These are phyloP conservation scores for Nestor notabilis DNA, from an alignment of 2,113 vertebrate species.

Conservation along the genomic window DNA sequence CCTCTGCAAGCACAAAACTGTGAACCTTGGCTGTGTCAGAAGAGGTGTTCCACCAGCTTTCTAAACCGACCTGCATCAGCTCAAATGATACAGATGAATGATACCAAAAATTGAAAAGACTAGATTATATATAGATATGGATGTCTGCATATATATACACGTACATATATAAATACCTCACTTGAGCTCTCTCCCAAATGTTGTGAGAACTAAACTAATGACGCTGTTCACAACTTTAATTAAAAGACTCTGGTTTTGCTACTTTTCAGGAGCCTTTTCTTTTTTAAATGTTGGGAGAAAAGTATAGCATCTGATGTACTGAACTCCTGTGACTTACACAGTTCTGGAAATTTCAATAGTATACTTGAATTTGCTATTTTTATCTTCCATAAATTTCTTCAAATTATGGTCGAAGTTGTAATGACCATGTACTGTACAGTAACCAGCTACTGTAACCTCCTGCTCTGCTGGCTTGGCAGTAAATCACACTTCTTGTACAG, in stretches of 20 bases:
- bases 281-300: background rate
- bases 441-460: background rate
- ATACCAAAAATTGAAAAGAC: background rate
- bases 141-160: too few relatives aligned
- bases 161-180: background rate
- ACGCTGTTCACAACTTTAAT: background rate
- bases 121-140: background rate
- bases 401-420: background rate
- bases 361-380: background rate
- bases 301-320: background rate
- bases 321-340: background rate
- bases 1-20: background rate
- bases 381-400: background rate
- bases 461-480: background rate
- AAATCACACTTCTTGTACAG: background rate
- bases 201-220: constrained; percentile 23
- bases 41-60: background rate
- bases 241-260: background rate
- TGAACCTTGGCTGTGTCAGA: background rate
- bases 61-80: background rate
- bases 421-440: background rate
- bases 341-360: background rate
- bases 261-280: background rate
- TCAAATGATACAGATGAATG: background rate
- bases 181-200: background rate